These are phyloP conservation scores for Spea hammondii DNA, from an alignment of 2,797 vertebrate genomes.

Conservation along the genomic window DNA sequence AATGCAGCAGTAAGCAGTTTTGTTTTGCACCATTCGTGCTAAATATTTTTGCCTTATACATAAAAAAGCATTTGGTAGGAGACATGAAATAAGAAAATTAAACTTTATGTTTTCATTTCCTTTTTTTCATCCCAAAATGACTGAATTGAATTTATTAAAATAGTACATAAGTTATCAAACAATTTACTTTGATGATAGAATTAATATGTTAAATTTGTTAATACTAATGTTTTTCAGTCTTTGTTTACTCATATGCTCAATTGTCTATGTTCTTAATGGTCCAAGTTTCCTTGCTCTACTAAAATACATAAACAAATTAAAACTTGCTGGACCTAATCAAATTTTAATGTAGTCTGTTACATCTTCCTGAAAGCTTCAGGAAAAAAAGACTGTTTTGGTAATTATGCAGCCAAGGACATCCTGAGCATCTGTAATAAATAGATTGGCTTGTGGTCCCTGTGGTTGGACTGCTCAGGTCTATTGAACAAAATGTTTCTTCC, in stretches of 20 bases:
- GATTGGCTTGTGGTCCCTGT: constrained; percentile 35
- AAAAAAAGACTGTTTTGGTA: constrained; percentile 19
- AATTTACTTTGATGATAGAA: too few relatives aligned
- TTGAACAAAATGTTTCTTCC: constrained; percentile 22
- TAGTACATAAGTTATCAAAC: too few relatives aligned
- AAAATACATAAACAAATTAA: constrained; percentile 30
- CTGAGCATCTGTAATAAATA: constrained; percentile 22
- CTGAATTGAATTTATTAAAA: too few relatives aligned
- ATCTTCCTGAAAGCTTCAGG: constrained; percentile 33
- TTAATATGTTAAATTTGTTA: too few relatives aligned
- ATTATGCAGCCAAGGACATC: constrained; percentile 38
- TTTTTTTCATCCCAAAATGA: too few relatives aligned
- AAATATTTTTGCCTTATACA: too few relatives aligned
- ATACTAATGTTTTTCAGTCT: not conserved
- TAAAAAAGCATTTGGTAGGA: too few relatives aligned
- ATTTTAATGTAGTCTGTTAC: constrained; percentile 34
- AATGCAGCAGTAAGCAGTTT: too few relatives aligned
- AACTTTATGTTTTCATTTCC: too few relatives aligned
- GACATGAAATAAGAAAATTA: too few relatives aligned
- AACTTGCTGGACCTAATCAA: constrained; percentile 30
- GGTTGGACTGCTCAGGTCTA: constrained; percentile 1
- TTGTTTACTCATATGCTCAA: constrained; percentile 11
- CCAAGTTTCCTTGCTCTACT: not conserved
- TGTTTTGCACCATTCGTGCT: too few relatives aligned
- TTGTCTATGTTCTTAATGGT: constrained; percentile 19